These are phyloP conservation scores for Mantis religiosa DNA, from an alignment of 2,888 invertebrate genomes.

Conservation along the genomic window DNA sequence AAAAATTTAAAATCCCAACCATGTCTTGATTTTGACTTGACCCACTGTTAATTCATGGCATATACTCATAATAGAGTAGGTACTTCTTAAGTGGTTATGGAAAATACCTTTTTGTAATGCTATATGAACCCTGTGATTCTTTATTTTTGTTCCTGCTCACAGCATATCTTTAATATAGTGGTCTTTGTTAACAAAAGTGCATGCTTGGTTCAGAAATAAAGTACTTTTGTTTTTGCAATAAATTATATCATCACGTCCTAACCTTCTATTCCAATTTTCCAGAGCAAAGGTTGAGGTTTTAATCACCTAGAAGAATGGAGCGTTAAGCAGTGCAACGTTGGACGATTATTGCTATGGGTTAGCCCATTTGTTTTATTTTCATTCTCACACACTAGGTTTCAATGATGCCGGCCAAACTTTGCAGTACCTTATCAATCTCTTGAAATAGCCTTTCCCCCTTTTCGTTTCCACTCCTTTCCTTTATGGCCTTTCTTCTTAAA, in stretches of 20 bases:
- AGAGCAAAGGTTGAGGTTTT: background rate
- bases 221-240: background rate
- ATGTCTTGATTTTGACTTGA: no score
- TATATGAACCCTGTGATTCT: no score
- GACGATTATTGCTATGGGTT: background rate
- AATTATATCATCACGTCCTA: background rate
- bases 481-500: background rate
- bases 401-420: background rate
- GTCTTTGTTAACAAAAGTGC: no score
- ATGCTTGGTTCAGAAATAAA: no score
- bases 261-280: background rate
- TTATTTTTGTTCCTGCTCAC: no score
- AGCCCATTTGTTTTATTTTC: background rate
- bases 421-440: background rate
- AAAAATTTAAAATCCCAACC: no score
- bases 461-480: background rate
- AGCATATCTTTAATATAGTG: no score
- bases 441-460: background rate
- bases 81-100: no score
- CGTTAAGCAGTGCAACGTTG: background rate
- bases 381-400: background rate
- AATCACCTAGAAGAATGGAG: background rate
- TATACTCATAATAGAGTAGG: no score
- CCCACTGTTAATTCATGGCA: no score
- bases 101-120: no score